phyloP scores from a whole-genome alignment of 2,113 vertebrate genomes.

The Etia nguti region DNA sequence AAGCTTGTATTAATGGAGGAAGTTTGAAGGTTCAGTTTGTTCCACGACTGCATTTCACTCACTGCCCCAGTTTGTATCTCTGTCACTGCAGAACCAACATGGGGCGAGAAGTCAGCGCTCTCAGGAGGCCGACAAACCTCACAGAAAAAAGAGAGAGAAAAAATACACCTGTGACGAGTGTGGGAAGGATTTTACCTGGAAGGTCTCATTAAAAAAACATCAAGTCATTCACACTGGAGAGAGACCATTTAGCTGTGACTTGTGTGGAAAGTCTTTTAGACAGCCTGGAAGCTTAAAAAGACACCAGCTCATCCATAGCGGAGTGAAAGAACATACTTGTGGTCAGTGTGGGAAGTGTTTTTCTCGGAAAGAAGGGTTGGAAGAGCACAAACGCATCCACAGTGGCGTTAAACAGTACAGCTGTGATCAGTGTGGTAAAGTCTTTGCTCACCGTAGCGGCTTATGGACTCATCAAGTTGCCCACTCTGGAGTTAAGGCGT shows the following conservation, averaged over 20 bases:
- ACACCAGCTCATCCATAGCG: neutral
- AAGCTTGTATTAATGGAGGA: accelerated
- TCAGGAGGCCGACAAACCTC: neutral
- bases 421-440: neutral
- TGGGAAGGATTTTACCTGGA: neutral
- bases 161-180: accelerated
- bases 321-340: neutral
- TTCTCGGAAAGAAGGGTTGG: neutral
- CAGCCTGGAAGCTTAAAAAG: neutral
- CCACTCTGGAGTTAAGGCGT: neutral
- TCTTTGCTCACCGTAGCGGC: neutral
- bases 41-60: neutral
- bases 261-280: neutral
- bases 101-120: accelerated
- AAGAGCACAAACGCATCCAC: neutral
- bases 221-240: neutral
- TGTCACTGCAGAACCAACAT: neutral
- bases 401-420: neutral
- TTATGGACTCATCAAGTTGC: neutral
- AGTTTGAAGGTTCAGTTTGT: accelerated
- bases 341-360: neutral
- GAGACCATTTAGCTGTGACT: neutral
- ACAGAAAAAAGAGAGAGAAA: accelerated
- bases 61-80: neutral
- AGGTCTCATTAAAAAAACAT: neutral